Evolutionary conservation across 2,888 invertebrate species (phyloP), one percentile per base, ranked within the genome.

Genomic region (Bombylius major): DNA sequence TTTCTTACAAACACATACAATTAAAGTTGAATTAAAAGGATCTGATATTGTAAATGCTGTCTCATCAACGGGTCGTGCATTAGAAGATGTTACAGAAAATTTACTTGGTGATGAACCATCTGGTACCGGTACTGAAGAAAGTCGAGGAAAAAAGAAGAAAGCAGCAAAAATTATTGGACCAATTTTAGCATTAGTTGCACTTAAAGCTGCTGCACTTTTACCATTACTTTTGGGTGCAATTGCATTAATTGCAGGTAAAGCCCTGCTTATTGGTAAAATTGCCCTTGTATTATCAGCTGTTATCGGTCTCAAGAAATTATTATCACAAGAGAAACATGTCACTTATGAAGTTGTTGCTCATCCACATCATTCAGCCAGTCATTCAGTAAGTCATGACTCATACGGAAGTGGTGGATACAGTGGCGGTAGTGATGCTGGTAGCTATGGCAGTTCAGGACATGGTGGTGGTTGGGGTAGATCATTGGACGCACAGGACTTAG

Each of bases 331-430:
- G 74, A 90, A 89, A 69, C 89, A 89, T 68, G 90, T 90, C 61
- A 90, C 90, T 5, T 90, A 90, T 69, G 90, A 90, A 70, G 89
- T 90, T 44, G 88, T 90, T 0, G 83, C 88, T 0, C 90, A 90
- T 71, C 89, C 89, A 54, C 89, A 89, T 66, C 88, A 89, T 70
- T 79, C 82, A 59, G 78, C 82, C 62, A 81, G 82, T 66, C 83
- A 83, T 68, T 80, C 83, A 59, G 80, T 83, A 58, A 80, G 82
- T 56, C 84, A 86, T 61, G 87, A 87, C 58, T 75, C 79, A 39
- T 79, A 79, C 63, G 77, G 79, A 56, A 77, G 69, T 36, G 71
- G 76, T 61, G 75, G 75, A 51, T 78, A 81, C n/a, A 77, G 77
- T 60, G 82, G 81, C 55, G 77, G 78, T 58, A 79, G 79, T 61